Base-by-base conservation (phyloP, 2,113 vertebrate genomes). In the Ornithorhynchus anatinus region DNA sequence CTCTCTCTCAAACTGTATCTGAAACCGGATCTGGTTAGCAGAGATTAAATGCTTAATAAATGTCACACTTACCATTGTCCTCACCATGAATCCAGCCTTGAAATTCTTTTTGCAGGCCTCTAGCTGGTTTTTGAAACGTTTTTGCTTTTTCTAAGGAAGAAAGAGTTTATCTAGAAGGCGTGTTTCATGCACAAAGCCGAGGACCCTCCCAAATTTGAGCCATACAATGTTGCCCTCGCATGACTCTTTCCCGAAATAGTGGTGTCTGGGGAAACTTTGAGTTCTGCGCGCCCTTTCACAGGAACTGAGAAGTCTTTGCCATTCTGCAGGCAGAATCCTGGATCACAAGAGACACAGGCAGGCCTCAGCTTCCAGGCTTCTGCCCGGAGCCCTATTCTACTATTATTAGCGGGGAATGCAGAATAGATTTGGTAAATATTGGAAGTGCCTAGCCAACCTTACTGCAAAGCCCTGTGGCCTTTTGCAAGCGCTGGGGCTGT, bases 381-480 rank as follows among this genome's bases (percentile, higher is more conserved):
- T 79, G 65, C 87, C 86, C 79, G 79, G 82, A 80, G 89, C 89
- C 84, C 72, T 64, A 50, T 13, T 71, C 76, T 69, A 86, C 85
- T 93, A 91, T 93, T 92, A 90, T 93, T 92, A 93, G 89, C 87
- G 58, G 23, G 79, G 89, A 84, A 75, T 68, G 81, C 89, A 87
- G 80, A 89, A 89, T 76, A 82, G 75, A 89, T 87, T 92, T 89
- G 76, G 89, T 93, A 92, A 92, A 92, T 89, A 90, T 74, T 92
- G 89, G 87, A 86, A 73, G 83, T 89, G 83, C 47, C 65, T 79
- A 77, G 84, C 89, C 86, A 84, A 86, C 10, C 23, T 60, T 10
- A 8, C 68, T 71, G 78, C 8, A 37, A 80, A 88, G 79, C 91
- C 90, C 90, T 86, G 85, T 54, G 75, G 44, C 80, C 85, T 85